Conservation (phyloP, 2,113 vertebrate genomes). For the Eclectus roratus region DNA sequence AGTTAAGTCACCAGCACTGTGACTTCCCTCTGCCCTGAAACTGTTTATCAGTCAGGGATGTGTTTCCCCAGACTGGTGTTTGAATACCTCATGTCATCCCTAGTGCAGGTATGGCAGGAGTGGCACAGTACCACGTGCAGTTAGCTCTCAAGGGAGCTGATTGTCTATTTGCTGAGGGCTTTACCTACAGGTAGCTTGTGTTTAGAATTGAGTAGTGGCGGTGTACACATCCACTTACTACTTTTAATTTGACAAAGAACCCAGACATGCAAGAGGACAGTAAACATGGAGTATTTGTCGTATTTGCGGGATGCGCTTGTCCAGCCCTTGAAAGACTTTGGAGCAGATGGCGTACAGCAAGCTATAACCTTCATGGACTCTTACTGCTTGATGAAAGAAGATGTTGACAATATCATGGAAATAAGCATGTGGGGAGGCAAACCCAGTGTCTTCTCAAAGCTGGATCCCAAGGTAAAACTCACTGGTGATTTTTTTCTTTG, state of each 20-base stretch:
- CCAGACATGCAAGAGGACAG: conserved; percentile 81
- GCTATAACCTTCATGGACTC: conserved; percentile 87
- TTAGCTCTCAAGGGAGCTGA: background rate
- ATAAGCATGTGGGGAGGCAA: conserved; percentile 87
- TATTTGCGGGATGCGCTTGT: conserved; percentile 84
- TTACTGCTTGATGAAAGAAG: conserved; percentile 91
- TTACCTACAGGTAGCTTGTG: background rate
- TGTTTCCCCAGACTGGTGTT: background rate
- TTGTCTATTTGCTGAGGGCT: background rate
- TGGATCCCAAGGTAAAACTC: conserved; percentile 90
- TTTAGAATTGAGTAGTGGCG: background rate
- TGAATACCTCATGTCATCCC: background rate
- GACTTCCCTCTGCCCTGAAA: background rate
- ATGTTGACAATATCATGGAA: conserved; percentile 96
- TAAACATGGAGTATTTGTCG: conserved; percentile 90
- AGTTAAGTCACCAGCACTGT: background rate
- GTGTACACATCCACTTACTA: background rate
- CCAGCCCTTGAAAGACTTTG: conserved; percentile 78
- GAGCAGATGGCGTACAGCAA: conserved; percentile 82
- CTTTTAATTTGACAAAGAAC: conserved; percentile 77
- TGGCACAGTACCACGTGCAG: background rate
- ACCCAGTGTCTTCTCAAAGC: conserved; percentile 86
- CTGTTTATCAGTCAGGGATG: background rate
- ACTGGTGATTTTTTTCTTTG: background rate
- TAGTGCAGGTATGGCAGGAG: background rate